Base-by-base conservation (phyloP, 2,797 vertebrate species). In the Hephaestus fuliginosus region DNA sequence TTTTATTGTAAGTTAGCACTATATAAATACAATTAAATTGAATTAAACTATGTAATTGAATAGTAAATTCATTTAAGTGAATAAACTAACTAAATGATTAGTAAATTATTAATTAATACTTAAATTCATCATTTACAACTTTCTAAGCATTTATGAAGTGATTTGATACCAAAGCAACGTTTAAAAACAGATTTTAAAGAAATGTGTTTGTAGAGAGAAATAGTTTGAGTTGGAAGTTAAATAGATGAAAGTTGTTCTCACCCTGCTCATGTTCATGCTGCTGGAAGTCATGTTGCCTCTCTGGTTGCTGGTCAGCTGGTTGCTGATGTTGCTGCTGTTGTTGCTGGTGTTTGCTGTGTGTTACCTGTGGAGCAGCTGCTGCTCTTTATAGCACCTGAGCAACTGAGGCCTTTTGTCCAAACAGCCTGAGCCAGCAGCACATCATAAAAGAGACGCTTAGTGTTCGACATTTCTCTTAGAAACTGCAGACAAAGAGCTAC, bases 351-450 rank as follows among this genome's bases (percentile, higher is more conserved):
- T 7, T 33, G 60, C 6, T 81, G 73, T 80, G 73, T 77, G 73
- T 30, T 83, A 83, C 86, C 84, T 88, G 86, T 53, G 15, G 10
- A 51, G 63, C 63, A 67, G 62, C 56, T 25, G 53, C 74, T 76
- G 69, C 83, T 83, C 74, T 91, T 89, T 91, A 88, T 89, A 91
- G 76, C 57, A 90, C 90, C 86, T 88, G 90, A 84, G 74, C 76
- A 56, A 60, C 66, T 48, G 48, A 53, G 53, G 49, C 63, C 81
- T 66, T 88, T 91, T 90, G 86, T 89, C 33, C 30, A 80, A 83
- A 84, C 64, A 51, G 48, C 70, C 84, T 85, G 88, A 88, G 72
- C 78, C 90, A 88, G 90, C 85, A 85, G 67, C 65, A 15, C 11
- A 8, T 51, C 69, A 85, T 77, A 78, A 86, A 78, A 82, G 84